Conservation (phyloP, 2,797 vertebrate genomes). For the Percopsis omiscomaycus region DNA sequence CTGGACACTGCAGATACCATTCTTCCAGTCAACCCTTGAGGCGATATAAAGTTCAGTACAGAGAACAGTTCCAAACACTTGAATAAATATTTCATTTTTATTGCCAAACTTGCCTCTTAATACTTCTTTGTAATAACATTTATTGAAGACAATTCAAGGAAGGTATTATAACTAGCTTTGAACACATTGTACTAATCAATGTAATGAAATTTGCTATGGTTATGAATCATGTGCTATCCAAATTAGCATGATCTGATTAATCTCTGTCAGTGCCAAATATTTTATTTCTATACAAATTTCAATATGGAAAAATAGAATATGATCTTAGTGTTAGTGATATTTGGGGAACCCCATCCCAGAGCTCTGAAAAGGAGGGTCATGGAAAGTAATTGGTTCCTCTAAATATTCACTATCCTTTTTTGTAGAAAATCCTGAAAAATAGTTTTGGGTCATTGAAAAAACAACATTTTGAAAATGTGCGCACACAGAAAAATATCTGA, state of each 20-base stretch:
- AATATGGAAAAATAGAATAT: constrained; percentile 6
- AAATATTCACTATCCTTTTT: no score
- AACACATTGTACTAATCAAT: no score
- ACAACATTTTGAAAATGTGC: background rate
- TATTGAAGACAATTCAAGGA: background rate
- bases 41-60: background rate
- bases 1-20: constrained; percentile 24
- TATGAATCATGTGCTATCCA: no score
- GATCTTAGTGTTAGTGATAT: background rate
- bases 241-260: background rate
- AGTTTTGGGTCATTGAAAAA: background rate
- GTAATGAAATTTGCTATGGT: no score
- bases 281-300: background rate
- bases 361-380: background rate
- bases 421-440: background rate
- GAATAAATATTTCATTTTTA: background rate
- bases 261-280: background rate
- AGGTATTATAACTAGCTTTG: background rate
- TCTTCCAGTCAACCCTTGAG: background rate
- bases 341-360: constrained; percentile 5
- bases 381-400: background rate
- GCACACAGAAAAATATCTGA: background rate
- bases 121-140: background rate
- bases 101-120: background rate
- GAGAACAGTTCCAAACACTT: background rate